Conservation (phyloP, 2,113 vertebrate genomes). For the Rutilus rutilus region DNA sequence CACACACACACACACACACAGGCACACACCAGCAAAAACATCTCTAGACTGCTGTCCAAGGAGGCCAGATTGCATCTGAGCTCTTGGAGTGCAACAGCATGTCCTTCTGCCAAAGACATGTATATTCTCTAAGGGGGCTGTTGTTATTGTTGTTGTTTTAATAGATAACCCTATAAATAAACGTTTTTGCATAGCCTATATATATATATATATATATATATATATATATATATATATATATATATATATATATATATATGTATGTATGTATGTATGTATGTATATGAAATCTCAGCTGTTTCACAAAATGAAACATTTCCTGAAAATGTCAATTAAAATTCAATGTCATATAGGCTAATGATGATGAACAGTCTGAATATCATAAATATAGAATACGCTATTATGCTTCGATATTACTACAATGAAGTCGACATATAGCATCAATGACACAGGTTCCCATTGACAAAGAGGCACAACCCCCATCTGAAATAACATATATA, state of each 20-base stretch:
- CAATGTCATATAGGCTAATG: too few species aligned
- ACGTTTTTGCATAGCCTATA: background rate
- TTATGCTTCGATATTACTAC: background rate
- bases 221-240: too few species aligned
- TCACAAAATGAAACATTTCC: background rate
- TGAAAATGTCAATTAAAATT: background rate
- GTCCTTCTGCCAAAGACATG: constrained; percentile 53
- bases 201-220: too few species aligned
- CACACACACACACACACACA: background rate
- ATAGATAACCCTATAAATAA: background rate
- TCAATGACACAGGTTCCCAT: background rate
- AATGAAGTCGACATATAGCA: background rate
- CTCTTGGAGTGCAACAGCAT: constrained; percentile 56
- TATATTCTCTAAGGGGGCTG: background rate
- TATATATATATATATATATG: too few species aligned
- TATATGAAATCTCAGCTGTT: background rate
- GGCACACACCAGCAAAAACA: constrained; percentile 29
- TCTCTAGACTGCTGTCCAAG: constrained; percentile 41
- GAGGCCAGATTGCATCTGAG: constrained; percentile 63
- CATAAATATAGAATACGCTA: background rate
- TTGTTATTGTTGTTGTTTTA: constrained; percentile 48
- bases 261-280: too few species aligned
- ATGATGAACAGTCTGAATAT: background rate
- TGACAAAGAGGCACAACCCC: background rate
- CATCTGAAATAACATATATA: background rate